A percentile compares a stretch with the other conserved stretches of the same genome.
Conservation (phyloP, 2,113 vertebrate species). For the Fulica atra region DNA sequence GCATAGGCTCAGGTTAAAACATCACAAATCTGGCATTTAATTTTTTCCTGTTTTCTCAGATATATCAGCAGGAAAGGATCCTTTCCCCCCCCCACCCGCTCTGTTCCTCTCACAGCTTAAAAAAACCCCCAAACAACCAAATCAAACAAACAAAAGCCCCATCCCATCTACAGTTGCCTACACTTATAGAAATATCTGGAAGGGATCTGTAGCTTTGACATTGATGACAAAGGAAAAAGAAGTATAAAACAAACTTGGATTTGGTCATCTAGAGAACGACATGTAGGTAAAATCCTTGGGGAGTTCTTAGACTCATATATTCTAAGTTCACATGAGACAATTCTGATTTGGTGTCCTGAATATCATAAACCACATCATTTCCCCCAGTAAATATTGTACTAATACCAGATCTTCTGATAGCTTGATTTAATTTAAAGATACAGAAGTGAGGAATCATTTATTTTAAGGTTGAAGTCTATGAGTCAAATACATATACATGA, state of each 20-base stretch:
- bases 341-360: not conserved
- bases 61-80: not conserved
- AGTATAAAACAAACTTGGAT: not conserved
- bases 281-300: not conserved
- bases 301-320: not conserved
- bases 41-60: not conserved
- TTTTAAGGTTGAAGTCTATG: accelerated
- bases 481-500: not conserved
- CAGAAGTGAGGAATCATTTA: not conserved
- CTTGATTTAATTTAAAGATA: not conserved
- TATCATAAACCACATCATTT: not conserved
- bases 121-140: not conserved
- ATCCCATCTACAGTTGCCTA: not conserved
- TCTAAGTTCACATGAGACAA: not conserved
- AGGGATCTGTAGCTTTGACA: not conserved
- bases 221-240: not conserved
- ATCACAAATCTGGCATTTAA: not conserved
- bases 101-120: not conserved
- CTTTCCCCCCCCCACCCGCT: not conserved
- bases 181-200: not conserved
- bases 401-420: not conserved
- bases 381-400: not conserved
- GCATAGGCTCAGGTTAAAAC: slow-evolving; percentile 6
- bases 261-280: not conserved
- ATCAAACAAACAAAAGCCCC: not conserved